Evolutionary conservation across 2,888 invertebrate genomes (phyloP), one percentile per base, ranked within the genome.

Genomic region (Oxyteleia sp.): DNA sequence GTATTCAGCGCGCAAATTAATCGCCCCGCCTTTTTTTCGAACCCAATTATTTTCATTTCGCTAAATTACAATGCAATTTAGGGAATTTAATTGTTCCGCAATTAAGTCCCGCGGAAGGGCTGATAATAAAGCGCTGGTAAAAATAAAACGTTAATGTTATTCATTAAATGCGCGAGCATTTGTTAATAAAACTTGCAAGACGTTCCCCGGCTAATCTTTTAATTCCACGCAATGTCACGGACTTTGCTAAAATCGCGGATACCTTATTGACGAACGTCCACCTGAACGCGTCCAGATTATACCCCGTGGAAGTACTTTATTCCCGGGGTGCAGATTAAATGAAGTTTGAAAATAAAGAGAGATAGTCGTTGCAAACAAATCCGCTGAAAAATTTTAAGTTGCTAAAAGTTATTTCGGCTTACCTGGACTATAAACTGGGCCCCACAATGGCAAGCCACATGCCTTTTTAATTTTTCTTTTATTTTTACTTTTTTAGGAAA

Each of bases 1-100:
- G n/a, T n/a, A n/a, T n/a, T n/a, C n/a, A n/a, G n/a, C n/a, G n/a
- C 13, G 8, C 71, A 53, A 72, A 51, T 63, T 61, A 61, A 63
- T 47, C 38, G 61, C 18, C 13, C n/a, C n/a, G n/a, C n/a, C n/a
- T n/a, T 51, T 76, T 57, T 64, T 68, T 51, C 61, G 18, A 66
- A 51, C 38, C 4, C 68, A 59, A 59, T 68, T 68, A 49, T 53
- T 72, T 61, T 61, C 55, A 26, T 49, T 47, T 35, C 49, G 16
- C 18, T 38, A 47, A 71, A 59, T 59, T 59, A 29, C 55, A 38
- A 13, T 11, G 26, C 20, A 35, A 32, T 55, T 69, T 26, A 4
- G 47, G 15, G 7, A 16, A 2, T 18, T 53, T 43, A 26, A 64
- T 69, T 69, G 47, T 47, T 57, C 32, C 18, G 18, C 10, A 32